Percentiles rank a stretch among this genome's conserved stretches.
phyloP scores from a whole-genome alignment of 2,113 vertebrate species.

The Colaptes auratus region DNA sequence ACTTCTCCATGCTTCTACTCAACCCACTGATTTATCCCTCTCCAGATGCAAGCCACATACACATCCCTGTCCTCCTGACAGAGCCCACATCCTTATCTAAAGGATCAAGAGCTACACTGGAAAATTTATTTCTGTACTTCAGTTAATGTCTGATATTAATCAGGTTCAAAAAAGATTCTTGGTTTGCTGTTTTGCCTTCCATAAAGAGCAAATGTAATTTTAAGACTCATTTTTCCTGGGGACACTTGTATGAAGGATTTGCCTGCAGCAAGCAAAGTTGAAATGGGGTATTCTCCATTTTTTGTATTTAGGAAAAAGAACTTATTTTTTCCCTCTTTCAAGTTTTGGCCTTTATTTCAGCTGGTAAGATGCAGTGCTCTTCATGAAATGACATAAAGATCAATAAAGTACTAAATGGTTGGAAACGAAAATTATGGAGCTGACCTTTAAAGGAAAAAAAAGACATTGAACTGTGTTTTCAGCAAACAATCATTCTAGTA shows the following conservation, averaged over 20 bases:
- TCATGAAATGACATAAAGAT: conserved; percentile 31
- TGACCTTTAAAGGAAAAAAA: conserved; percentile 54
- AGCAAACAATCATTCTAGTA: conserved; percentile 61
- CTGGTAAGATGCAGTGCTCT: background rate
- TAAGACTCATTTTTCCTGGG: background rate
- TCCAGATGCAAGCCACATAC: background rate
- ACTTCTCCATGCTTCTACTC: background rate
- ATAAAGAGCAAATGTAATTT: background rate
- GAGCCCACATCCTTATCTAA: background rate
- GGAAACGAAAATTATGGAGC: conserved; percentile 39
- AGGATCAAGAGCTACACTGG: background rate
- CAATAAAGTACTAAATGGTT: conserved; percentile 55
- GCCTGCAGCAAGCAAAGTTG: background rate
- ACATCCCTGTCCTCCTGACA: background rate
- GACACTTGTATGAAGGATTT: background rate
- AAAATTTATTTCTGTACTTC: background rate
- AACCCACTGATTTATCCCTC: background rate
- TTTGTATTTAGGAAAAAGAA: background rate
- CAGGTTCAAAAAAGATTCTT: background rate
- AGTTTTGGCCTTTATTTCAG: background rate
- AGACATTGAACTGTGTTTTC: conserved; percentile 51
- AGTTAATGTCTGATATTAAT: conserved; percentile 9
- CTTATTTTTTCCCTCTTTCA: background rate
- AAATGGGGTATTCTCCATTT: background rate
- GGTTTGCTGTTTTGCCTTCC: background rate